Conservation (phyloP, 2,888 invertebrate genomes). For the Cephalotes varians region DNA sequence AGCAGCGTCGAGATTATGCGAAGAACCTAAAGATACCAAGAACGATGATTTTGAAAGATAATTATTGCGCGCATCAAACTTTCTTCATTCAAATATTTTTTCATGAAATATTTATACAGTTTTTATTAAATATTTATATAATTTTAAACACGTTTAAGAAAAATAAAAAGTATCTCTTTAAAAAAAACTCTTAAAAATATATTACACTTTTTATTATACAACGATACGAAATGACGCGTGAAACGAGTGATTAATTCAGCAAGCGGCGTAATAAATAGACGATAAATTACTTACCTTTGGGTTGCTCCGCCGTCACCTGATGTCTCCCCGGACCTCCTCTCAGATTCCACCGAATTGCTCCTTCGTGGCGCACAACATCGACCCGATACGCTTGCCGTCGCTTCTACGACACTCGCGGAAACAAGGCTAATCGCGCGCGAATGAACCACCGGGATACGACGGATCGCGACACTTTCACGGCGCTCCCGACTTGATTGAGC, state of each 20-base stretch:
- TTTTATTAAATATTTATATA: no score
- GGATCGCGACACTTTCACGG: not conserved
- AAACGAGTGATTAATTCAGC: not conserved
- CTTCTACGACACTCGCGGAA: not conserved
- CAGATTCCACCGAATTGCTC: not conserved
- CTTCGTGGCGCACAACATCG: not conserved
- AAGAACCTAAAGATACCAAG: no score
- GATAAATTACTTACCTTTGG: constrained; percentile 9
- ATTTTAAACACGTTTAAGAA: no score
- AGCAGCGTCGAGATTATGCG: no score
- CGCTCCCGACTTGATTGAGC: no score
- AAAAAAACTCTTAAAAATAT: not conserved
- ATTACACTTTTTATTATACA: not conserved
- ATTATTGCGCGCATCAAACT: not conserved
- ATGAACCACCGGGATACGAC: no score
- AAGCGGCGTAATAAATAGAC: not conserved
- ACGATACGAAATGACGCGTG: not conserved
- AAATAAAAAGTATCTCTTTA: not conserved
- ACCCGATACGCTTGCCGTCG: not conserved
- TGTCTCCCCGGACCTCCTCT: no score
- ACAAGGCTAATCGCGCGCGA: no score
- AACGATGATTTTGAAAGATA: not conserved
- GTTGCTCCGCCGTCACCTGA: not conserved
- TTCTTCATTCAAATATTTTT: not conserved
- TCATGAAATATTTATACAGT: not conserved